Evolutionary conservation across 2,888 invertebrate species (phyloP), one percentile per base, ranked within the genome.

Genomic region (Nasonia oneida): DNA sequence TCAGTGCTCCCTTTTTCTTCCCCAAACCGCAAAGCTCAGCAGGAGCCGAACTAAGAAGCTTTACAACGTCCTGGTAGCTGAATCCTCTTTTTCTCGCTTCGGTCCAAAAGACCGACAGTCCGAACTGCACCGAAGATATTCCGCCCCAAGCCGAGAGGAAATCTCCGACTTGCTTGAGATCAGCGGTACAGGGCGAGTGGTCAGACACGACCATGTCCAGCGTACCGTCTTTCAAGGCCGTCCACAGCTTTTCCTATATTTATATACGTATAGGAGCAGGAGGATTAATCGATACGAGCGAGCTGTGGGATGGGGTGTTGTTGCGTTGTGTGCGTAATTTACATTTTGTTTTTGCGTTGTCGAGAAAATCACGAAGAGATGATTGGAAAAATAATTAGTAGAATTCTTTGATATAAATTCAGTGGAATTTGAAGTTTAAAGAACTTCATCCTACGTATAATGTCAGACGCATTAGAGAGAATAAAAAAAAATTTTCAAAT

Each of bases 121-220:
- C 96, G 91, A 96, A 96, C 91, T 97, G 97, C 39, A 97, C 93
- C 0, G 96, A 96, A 0, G 96, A 95, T 86, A 97, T 96, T 75
- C 97, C 97, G 50, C 96, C 96, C 96, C 96, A 96, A 47, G 96
- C 96, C 88, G 95, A 94, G 85, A 96, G 90, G 90, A 96, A 96
- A 90, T 96, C 94, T 47, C 95, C 95, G 75, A 94, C 94, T 33
- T 90, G 93, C 79, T 91, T 91, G 3, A 93, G 87, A 29, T 92
- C 89, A 18, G 90, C 90, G 1, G 91, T 87, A 89, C 93, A 88
- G 0, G 91, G 91, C 29, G 91, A 91, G 81, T 91, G 91, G 84
- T 91, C 91, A 6, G 91, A 91, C 12, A 91, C 90, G 15, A 91
- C 88, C 90, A 89, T 87, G 70, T 89, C 88, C 77, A 97, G 92